phyloP scores from a whole-genome alignment of 2,797 vertebrate species.

The Chanos chanos region DNA sequence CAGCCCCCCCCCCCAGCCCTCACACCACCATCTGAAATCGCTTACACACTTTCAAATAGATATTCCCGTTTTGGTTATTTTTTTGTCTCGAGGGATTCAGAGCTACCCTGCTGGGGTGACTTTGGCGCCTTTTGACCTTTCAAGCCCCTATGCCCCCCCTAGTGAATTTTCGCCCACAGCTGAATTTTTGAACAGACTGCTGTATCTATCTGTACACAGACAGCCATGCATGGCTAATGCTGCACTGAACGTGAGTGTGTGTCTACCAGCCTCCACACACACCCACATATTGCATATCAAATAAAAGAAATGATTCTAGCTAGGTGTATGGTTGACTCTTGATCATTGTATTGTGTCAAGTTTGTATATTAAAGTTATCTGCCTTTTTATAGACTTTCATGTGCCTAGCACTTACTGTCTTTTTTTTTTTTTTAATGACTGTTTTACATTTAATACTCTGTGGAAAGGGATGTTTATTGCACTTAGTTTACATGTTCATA shows the following conservation, averaged over 20 bases:
- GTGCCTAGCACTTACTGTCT: no score
- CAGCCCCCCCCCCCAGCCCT: not conserved
- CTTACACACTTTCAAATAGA: conserved; percentile 18
- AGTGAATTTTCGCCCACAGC: conserved; percentile 17
- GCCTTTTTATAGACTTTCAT: no score
- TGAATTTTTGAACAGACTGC: not conserved
- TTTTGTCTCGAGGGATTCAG: conserved; percentile 12
- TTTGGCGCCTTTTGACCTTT: conserved; percentile 19
- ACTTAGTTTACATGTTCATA: conserved; percentile 26
- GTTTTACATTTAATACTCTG: no score
- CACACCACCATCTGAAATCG: conserved; percentile 29
- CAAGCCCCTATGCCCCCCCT: no score
- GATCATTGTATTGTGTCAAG: no score
- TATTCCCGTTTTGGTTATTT: no score
- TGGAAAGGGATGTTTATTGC: no score
- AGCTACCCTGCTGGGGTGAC: conserved; percentile 10
- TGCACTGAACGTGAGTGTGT: no score
- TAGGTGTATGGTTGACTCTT: no score
- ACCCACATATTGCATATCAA: conserved; percentile 12
- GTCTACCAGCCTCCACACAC: not conserved
- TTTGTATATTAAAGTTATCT: no score
- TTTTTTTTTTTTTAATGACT: no score
- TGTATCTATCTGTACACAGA: conserved; percentile 1
- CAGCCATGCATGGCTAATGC: conserved; percentile 21
- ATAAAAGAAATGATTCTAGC: no score